Evolutionary conservation across 2,888 invertebrate genomes (phyloP), one percentile per base, ranked within the genome.

Genomic region (Stratiomys singularior): DNA sequence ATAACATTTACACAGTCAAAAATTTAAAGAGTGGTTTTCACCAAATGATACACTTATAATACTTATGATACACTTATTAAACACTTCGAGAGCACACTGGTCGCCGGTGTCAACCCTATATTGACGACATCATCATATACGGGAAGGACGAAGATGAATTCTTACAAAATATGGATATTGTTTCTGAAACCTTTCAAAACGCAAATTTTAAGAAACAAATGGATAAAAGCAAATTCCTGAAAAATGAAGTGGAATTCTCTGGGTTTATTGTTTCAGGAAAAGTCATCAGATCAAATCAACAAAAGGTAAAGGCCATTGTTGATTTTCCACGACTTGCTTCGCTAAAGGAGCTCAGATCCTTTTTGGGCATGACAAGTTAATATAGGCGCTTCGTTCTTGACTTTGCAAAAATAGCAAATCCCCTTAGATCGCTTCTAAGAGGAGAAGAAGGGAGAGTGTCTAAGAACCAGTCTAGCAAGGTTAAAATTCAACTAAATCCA

Each of bases 211-310:
- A 82, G 81, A 78, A 82, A 5, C 82, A 83, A 71, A 44, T 83
- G 0, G 82, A 83, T 46, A 82, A 82, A 76, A 81, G 80, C n/a
- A 81, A 83, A 78, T 84, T 84, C 78, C 78, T 84, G 9, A 78
- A 77, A 58, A 81, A 82, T 25, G 80, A 81, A 69, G 82, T 85
- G 0, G 81, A 82, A 44, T 85, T 82, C 77, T 79, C 86, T 25
- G 85, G 85, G 3, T 84, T 84, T 72, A 71, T 84, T 4, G 78
- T 81, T 25, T 81, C 80, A 1, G 78, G 77, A 13, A 81, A 82
- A 0, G 83, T 81, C n/a, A 80, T 82, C n/a, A 81, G 80, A 77
- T 83, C 83, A 5, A 81, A 83, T 67, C 37, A 3, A 9, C 37
- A 37, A 37, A 3, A 37, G 9, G 37, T 37, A 3, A 3, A 37